Evolutionary conservation across 2,113 vertebrate species (phyloP).

Genomic region (Anolis carolinensis): DNA sequence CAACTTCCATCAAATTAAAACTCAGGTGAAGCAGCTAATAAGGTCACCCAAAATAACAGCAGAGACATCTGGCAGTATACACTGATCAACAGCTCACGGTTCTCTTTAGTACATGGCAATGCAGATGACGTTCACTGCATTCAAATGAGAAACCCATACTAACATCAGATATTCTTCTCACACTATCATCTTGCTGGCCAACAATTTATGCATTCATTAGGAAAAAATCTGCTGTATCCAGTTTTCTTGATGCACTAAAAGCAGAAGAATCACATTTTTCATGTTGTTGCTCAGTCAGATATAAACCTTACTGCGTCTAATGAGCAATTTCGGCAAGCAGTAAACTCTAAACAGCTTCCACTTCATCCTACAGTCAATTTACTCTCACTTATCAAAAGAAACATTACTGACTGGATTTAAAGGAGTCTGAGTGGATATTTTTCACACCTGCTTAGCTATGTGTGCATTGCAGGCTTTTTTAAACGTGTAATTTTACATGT

Average conservation of each 20-base stretch:
- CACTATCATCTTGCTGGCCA: not conserved
- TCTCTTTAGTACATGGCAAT: slow-evolving; percentile 11
- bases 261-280: not conserved
- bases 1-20: not conserved
- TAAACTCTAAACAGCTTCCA: not conserved
- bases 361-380: not conserved
- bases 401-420: not conserved
- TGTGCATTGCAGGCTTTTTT: not conserved
- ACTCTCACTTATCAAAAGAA: not conserved
- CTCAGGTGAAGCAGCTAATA: slow-evolving; percentile 11
- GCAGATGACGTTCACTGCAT: not conserved
- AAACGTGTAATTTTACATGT: not conserved
- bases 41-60: slow-evolving; percentile 10
- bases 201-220: slow-evolving; percentile 3
- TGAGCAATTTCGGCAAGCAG: not conserved
- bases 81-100: not conserved
- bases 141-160: not conserved
- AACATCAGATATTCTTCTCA: slow-evolving; percentile 9
- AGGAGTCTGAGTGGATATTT: not conserved
- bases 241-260: slow-evolving; percentile 13
- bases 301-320: not conserved
- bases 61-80: not conserved
- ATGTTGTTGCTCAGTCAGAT: not conserved
- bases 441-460: not conserved
- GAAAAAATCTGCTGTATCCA: slow-evolving; percentile 1